These are phyloP conservation scores for Scelioninae gen. 2 DNA, from an alignment of 2,888 invertebrate species.

Conservation along the genomic window DNA sequence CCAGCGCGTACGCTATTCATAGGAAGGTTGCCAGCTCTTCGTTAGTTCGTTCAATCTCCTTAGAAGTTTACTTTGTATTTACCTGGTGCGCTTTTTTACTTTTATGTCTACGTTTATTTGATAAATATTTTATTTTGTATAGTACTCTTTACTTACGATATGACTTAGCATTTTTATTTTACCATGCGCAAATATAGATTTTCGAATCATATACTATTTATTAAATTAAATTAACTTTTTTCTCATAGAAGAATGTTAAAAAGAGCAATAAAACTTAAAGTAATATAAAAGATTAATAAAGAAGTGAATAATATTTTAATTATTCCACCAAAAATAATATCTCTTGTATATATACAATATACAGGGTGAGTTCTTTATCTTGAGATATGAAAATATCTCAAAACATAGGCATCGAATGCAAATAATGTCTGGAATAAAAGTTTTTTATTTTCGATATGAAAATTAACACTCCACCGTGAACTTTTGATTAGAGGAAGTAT, in stretches of 20 bases:
- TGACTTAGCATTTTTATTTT: conserved; percentile 18
- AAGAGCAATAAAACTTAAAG: conserved; percentile 28
- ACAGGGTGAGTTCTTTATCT: too few relatives aligned
- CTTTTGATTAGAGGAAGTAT: too few relatives aligned
- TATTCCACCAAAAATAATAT: background rate
- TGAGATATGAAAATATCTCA: too few relatives aligned
- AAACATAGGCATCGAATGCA: too few relatives aligned
- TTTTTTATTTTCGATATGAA: too few relatives aligned
- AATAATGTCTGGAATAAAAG: too few relatives aligned
- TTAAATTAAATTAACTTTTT: conserved; percentile 11
- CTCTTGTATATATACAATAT: background rate
- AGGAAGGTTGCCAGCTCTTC: conserved; percentile 74
- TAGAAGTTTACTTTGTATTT: conserved; percentile 72
- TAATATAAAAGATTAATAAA: background rate
- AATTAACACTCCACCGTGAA: too few relatives aligned
- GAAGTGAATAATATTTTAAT: background rate
- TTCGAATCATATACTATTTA: background rate
- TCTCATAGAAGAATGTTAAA: conserved; percentile 22
- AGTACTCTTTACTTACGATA: conserved; percentile 43
- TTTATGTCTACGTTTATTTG: conserved; percentile 34
- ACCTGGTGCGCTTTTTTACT: conserved; percentile 73
- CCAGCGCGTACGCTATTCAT: conserved; percentile 73
- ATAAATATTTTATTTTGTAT: conserved; percentile 7
- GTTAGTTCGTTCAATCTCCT: conserved; percentile 73
- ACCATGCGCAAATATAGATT: conserved; percentile 30